Conservation (phyloP, 2,113 vertebrate genomes). For the Tachysurus fulvidraco region DNA sequence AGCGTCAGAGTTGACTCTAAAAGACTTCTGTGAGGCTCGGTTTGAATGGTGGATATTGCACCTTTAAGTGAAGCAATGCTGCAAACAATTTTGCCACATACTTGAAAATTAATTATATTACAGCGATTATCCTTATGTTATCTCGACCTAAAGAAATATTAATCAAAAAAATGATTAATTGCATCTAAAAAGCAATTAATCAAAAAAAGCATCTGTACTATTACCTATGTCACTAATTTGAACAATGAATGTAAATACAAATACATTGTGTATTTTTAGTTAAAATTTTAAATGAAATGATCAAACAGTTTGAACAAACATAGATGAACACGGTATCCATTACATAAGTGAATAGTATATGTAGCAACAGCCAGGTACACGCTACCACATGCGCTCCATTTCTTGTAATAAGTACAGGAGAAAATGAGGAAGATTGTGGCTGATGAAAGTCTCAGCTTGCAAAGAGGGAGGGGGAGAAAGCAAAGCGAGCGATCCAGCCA, state of each 20-base stretch:
- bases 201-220: neutral
- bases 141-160: neutral
- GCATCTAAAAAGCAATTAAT: neutral
- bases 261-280: neutral
- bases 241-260: neutral
- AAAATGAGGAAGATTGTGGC: neutral
- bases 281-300: neutral
- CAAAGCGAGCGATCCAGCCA: slow-evolving; percentile 48
- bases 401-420: neutral
- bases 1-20: neutral
- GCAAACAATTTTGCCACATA: neutral
- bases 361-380: neutral
- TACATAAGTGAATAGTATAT: neutral
- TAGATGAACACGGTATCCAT: neutral
- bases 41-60: neutral
- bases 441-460: slow-evolving; percentile 36
- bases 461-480: slow-evolving; percentile 22
- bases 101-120: neutral
- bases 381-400: neutral
- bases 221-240: neutral
- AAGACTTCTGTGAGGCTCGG: neutral
- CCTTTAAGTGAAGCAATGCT: neutral
- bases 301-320: neutral
- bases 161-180: neutral
- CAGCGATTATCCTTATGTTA: neutral